A percentile compares a stretch with the other conserved stretches of the same genome.
phyloP scores from a whole-genome alignment of 2,888 invertebrate species.

The Clanis bilineata region DNA sequence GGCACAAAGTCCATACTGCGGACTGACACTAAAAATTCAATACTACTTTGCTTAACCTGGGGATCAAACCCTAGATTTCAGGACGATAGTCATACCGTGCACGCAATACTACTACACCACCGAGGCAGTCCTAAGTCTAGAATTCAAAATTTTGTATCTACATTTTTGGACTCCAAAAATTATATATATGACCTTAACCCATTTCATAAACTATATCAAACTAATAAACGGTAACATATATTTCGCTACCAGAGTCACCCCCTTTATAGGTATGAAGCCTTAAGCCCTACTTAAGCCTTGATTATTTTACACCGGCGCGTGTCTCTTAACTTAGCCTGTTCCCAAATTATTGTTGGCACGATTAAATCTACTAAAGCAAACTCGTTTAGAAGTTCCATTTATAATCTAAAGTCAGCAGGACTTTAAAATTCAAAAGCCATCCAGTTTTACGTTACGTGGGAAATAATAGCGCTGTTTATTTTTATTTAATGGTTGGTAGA shows the following conservation, averaged over 20 bases:
- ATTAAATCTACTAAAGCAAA: conserved; percentile 2
- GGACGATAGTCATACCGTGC: too few species aligned
- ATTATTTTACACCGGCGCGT: background rate
- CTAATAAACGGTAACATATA: background rate
- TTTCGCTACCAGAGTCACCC: background rate
- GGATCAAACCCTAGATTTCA: too few species aligned
- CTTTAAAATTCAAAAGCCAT: conserved; percentile 8
- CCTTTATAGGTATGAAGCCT: background rate
- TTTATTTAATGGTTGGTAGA: background rate
- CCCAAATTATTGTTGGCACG: background rate
- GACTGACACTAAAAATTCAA: too few species aligned
- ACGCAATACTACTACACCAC: too few species aligned
- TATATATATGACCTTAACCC: background rate
- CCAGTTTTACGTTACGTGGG: background rate
- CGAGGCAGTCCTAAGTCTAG: too few species aligned
- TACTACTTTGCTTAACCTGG: too few species aligned
- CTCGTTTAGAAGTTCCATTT: conserved; percentile 12
- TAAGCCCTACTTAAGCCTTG: background rate
- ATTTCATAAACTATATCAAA: too few species aligned
- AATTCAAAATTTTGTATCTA: too few species aligned
- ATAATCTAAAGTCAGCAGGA: background rate
- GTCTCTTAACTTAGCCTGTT: conserved; percentile 1
- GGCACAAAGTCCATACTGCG: too few species aligned
- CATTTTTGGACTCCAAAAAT: too few species aligned
- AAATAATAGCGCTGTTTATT: background rate